A percentile compares a stretch with the other conserved stretches of the same genome.
phyloP scores from a whole-genome alignment of 2,797 vertebrate species.

The Bovichtus variegatus region DNA sequence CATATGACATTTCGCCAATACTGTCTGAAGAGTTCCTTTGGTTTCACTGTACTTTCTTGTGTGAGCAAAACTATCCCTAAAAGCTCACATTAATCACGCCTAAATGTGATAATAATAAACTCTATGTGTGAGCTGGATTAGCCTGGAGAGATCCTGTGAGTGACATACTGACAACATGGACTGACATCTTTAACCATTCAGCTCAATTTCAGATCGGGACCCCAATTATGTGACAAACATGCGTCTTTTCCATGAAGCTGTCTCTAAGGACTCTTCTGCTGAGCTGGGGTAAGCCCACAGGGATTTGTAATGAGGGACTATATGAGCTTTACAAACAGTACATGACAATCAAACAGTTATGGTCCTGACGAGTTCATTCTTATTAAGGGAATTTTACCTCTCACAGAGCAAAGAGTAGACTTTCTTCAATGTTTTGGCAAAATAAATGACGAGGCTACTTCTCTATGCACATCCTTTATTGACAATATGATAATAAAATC shows the following conservation, averaged over 20 bases:
- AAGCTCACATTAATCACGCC: constrained; percentile 1
- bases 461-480: neutral
- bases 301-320: neutral
- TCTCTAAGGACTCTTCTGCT: neutral
- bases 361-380: neutral
- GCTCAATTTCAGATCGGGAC: neutral
- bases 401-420: neutral
- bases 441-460: neutral
- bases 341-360: neutral
- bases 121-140: neutral
- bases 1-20: no score
- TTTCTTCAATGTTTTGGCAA: neutral
- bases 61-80: neutral
- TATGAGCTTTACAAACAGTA: neutral
- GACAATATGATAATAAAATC: neutral
- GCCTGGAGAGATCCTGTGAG: constrained; percentile 15
- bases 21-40: neutral
- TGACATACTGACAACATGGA: constrained; percentile 21
- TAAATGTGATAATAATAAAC: neutral
- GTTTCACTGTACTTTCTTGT: neutral
- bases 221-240: constrained; percentile 8
- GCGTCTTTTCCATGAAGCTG: neutral
- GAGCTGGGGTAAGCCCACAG: neutral
- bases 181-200: constrained; percentile 19
- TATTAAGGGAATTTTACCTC: neutral